Conservation (phyloP, 2,888 invertebrate genomes). For the Criorhina ranunculi region DNA sequence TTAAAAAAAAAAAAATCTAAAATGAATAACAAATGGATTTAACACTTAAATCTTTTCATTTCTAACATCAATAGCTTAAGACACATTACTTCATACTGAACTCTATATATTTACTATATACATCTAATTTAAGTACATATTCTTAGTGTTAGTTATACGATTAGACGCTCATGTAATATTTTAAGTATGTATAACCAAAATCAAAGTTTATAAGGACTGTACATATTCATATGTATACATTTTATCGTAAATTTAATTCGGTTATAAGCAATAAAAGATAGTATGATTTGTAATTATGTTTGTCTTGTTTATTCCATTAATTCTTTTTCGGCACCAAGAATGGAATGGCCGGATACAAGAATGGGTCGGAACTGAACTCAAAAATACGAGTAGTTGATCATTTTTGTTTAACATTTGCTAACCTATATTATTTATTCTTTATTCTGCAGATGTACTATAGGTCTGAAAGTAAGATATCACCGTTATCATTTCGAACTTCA, state of each 20-base stretch:
- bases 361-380: no score
- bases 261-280: constrained; percentile 68
- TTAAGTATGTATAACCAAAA: constrained; percentile 62
- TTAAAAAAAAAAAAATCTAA: constrained; percentile 1
- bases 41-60: constrained; percentile 47
- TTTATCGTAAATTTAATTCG: constrained; percentile 64
- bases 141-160: constrained; percentile 38
- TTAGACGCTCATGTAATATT: constrained; percentile 69
- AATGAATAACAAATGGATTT: constrained; percentile 15
- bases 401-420: no score
- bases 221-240: constrained; percentile 68
- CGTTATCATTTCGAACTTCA: no score
- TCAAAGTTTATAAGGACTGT: constrained; percentile 53
- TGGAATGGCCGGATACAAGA: no score
- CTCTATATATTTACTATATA: constrained; percentile 25
- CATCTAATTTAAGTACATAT: constrained; percentile 34
- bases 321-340: background rate
- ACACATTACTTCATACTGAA: constrained; percentile 21
- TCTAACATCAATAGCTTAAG: constrained; percentile 37
- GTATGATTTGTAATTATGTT: constrained; percentile 44
- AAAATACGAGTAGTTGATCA: no score
- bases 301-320: background rate
- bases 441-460: no score
- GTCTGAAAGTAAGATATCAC: no score
- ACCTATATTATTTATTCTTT: no score